These are phyloP conservation scores for Podotricha telesiphe DNA, from an alignment of 2,888 invertebrate species.

Conservation along the genomic window DNA sequence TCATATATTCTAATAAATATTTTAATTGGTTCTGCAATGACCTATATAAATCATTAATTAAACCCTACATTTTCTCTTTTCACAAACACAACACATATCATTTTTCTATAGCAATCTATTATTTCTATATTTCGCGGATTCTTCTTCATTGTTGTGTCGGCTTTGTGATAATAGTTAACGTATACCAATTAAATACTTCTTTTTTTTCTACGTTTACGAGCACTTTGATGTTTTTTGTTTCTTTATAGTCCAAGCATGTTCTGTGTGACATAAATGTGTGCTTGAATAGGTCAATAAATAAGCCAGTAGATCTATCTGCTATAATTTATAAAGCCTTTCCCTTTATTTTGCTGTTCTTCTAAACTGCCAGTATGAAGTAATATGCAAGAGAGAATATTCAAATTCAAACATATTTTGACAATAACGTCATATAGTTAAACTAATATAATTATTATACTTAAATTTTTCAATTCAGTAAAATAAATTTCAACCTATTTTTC, in stretches of 20 bases:
- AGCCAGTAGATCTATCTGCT: slow-evolving; percentile 31
- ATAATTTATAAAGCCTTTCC: slow-evolving; percentile 28
- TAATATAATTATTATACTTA: neutral
- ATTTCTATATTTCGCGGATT: slow-evolving; percentile 1
- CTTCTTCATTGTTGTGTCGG: slow-evolving; percentile 8
- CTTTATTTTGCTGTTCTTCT: slow-evolving; percentile 35
- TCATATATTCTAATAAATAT: neutral
- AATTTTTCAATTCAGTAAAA: neutral
- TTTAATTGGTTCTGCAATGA: neutral
- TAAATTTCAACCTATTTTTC: neutral
- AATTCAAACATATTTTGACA: neutral
- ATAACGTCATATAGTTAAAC: neutral
- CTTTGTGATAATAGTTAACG: slow-evolving; percentile 7
- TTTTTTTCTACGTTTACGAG: slow-evolving; percentile 23
- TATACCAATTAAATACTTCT: neutral
- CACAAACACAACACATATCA: slow-evolving; percentile 75
- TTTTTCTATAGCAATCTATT: slow-evolving; percentile 6
- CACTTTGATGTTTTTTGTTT: slow-evolving; percentile 43
- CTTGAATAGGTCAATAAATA: slow-evolving; percentile 32
- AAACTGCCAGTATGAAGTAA: slow-evolving; percentile 4
- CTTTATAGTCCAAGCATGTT: slow-evolving; percentile 41
- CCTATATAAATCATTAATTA: neutral
- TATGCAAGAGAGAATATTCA: neutral
- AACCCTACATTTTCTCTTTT: slow-evolving; percentile 72
- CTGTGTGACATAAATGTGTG: slow-evolving; percentile 34